Base-by-base conservation (phyloP, 2,888 invertebrate genomes). In the Stegophylla sp. region DNA sequence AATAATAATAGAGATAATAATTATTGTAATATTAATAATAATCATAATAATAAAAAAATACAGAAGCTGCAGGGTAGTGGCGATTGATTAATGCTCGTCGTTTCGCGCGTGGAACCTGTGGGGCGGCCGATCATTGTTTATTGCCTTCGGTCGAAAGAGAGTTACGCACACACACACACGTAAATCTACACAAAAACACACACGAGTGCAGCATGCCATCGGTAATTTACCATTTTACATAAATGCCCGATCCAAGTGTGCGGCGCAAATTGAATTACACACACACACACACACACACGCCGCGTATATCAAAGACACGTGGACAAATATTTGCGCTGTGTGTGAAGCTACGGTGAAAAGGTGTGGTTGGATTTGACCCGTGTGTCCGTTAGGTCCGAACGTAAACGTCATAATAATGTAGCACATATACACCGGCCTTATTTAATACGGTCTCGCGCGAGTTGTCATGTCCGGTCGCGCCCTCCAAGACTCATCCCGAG, bases 211-310 rank as follows among this genome's bases (percentile, higher is more conserved):
- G 26, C 4, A 48, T 53, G 23, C 72, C 72, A n/a, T 1, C 43
- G 72, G 72, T 72, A 72, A 72, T 72, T 72, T 59, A 72, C 53
- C 43, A 43, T 72, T 72, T 72, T 26, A 17, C 72, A 59, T 59
- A 72, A 72, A 59, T 59, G 72, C 23, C 59, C 56, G 43, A 23
- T 43, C 43, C 59, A 43, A 56, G 72, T 59, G 72, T 59, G 72
- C 56, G 56, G 53, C n/a, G n/a, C 17, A 72, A 72, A 72, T 72
- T 72, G 43, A 72, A 72, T 72, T 43, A 43, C 43, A 43, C 26
- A 12, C 28, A 34, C 51, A 17, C 63, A 12, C 28, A 34, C 51
- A n/a, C n/a, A n/a, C n/a, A 12, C 28, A 34, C 51, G 34, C 63
- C 34, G 7, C 28, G 61, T 56, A 56, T 34, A 34, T 56, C 56